Evolutionary conservation across 2,797 vertebrate genomes (phyloP).

Genomic region (Bovichtus variegatus): DNA sequence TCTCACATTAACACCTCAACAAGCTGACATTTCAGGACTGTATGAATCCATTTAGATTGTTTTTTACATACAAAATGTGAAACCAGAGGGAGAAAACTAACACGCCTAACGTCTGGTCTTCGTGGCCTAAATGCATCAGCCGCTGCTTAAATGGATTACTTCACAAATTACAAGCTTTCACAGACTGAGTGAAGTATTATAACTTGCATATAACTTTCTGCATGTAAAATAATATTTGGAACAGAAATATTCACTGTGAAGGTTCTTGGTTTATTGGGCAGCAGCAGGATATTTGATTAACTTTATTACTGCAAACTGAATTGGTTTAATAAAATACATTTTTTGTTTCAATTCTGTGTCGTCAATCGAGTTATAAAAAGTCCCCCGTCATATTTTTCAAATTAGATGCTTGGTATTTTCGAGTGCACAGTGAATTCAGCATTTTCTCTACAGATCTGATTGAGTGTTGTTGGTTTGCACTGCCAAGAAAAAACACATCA

Average conservation of each 20-base stretch:
- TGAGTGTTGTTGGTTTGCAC: background rate
- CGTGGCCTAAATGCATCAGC: conserved; percentile 12
- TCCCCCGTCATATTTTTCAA: background rate
- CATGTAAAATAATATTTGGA: background rate
- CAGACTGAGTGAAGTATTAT: background rate
- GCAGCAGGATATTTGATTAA: background rate
- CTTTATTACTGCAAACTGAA: background rate
- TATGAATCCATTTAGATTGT: background rate
- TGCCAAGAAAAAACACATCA: background rate
- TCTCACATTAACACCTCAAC: conserved; percentile 18
- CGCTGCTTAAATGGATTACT: conserved; percentile 34
- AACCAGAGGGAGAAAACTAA: conserved; percentile 1
- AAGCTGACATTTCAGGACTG: conserved; percentile 18
- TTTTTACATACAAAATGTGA: conserved; percentile 13
- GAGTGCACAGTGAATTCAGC: background rate
- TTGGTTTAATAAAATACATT: background rate
- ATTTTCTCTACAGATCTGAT: background rate
- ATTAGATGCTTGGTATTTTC: background rate
- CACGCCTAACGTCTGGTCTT: background rate
- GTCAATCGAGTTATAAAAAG: background rate
- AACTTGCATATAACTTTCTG: background rate
- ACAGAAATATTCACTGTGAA: background rate
- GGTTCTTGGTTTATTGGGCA: background rate
- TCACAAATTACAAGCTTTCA: background rate
- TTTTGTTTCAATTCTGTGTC: background rate